These are phyloP conservation scores for Semotilus atromaculatus DNA, from an alignment of 2,797 vertebrate genomes.

Conservation along the genomic window DNA sequence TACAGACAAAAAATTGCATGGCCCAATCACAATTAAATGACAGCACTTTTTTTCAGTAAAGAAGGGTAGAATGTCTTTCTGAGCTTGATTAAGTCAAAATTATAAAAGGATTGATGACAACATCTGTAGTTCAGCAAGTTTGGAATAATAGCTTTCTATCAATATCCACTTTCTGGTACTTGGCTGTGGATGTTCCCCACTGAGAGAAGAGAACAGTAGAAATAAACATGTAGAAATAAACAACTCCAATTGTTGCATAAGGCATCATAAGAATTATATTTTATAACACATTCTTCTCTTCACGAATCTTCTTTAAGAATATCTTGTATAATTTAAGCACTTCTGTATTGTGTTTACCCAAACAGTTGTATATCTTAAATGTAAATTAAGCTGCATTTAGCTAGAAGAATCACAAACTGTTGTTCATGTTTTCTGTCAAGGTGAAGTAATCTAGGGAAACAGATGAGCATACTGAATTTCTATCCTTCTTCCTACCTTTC, in stretches of 20 bases:
- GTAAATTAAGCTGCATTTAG: neutral
- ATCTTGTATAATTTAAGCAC: slow-evolving; percentile 53
- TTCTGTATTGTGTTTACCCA: slow-evolving; percentile 41
- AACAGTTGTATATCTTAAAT: slow-evolving; percentile 35
- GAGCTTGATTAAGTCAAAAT: neutral
- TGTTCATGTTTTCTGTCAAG: neutral
- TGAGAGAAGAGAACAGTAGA: neutral
- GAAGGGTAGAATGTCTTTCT: neutral
- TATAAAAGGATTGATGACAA: neutral
- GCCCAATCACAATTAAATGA: neutral
- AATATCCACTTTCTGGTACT: neutral
- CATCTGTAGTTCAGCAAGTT: neutral
- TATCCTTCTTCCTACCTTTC: neutral
- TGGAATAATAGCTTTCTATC: neutral
- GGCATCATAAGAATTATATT: neutral
- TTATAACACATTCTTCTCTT: neutral
- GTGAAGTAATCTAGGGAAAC: slow-evolving; percentile 20
- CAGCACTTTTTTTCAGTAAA: neutral
- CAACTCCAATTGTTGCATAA: neutral
- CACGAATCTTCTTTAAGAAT: neutral
- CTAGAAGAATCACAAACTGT: slow-evolving; percentile 2
- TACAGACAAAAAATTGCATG: neutral
- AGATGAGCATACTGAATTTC: slow-evolving; percentile 8
- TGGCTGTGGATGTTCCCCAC: neutral
- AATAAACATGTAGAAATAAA: neutral